Conservation (phyloP, 2,113 vertebrate species). For the Cyphomyrus discorhynchus region DNA sequence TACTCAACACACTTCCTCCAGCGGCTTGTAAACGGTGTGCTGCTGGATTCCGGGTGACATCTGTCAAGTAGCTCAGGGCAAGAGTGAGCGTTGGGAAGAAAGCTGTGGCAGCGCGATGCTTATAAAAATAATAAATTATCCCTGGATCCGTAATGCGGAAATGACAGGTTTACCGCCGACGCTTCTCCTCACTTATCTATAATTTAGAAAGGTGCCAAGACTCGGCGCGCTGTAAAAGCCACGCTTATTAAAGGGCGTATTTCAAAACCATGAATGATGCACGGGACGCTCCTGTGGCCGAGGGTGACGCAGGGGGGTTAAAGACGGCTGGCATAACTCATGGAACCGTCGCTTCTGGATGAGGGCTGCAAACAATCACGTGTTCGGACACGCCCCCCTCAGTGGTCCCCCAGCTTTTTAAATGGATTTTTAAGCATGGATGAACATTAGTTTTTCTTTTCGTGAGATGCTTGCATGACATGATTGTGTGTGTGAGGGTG, state of each 20-base stretch:
- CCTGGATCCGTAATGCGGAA: neutral
- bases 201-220: conserved; percentile 20
- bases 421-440: neutral
- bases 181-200: conserved; percentile 25
- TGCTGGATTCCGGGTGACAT: conserved; percentile 1
- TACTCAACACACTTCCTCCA: neutral
- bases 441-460: neutral
- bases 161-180: conserved; percentile 21
- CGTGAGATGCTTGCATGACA: neutral
- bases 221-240: conserved; percentile 3
- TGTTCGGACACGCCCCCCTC: neutral
- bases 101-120: neutral
- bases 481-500: neutral
- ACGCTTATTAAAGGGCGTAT: conserved; percentile 28
- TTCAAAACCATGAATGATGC: conserved; percentile 22
- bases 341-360: neutral
- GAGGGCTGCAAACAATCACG: neutral
- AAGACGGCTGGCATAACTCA: neutral
- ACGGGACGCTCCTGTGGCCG: neutral
- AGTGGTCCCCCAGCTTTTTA: neutral
- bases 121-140: conserved; percentile 30
- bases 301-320: neutral
- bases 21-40: neutral
- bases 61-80: conserved; percentile 18
- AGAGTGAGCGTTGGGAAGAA: conserved; percentile 18